A percentile compares a stretch with the other conserved stretches of the same genome.
Evolutionary conservation across 2,888 invertebrate species (phyloP).

Genomic region (Drosophila kokeensis): DNA sequence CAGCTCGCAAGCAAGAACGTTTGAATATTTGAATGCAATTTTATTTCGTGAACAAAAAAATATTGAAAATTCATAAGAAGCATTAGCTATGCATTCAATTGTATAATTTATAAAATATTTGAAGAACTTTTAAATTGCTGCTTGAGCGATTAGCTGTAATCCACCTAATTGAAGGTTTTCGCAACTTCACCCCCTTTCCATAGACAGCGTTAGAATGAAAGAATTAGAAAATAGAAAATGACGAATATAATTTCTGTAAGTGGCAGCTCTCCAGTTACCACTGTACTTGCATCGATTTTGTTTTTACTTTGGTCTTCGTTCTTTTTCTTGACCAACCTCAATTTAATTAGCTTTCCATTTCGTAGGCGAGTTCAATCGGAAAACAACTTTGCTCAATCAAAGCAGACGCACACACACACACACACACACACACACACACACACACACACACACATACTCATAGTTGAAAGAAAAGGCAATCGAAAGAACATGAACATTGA

Average conservation of each 20-base stretch:
- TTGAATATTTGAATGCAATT: neutral
- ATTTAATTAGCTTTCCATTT: slow-evolving; percentile 65
- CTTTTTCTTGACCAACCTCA: slow-evolving; percentile 64
- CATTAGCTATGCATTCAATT: too few relatives aligned
- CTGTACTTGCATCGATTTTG: neutral
- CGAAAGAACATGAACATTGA: slow-evolving; percentile 50
- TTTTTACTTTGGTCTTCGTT: neutral
- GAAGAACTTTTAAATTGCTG: neutral
- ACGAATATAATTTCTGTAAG: neutral
- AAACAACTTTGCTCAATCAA: slow-evolving; percentile 47
- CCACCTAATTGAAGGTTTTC: neutral
- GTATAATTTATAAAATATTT: neutral
- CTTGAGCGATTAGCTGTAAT: neutral
- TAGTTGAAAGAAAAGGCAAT: slow-evolving; percentile 35
- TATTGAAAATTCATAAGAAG: neutral
- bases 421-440: slow-evolving; percentile 1
- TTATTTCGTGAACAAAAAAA: neutral
- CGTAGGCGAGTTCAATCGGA: slow-evolving; percentile 45
- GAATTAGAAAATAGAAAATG: neutral
- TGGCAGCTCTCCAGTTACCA: neutral
- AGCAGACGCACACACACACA: slow-evolving; percentile 34
- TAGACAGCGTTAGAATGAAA: neutral
- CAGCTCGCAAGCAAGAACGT: neutral
- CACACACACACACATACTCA: neutral
- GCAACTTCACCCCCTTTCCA: neutral